phyloP scores from a whole-genome alignment of 2,797 vertebrate genomes.

The Anabas testudineus region DNA sequence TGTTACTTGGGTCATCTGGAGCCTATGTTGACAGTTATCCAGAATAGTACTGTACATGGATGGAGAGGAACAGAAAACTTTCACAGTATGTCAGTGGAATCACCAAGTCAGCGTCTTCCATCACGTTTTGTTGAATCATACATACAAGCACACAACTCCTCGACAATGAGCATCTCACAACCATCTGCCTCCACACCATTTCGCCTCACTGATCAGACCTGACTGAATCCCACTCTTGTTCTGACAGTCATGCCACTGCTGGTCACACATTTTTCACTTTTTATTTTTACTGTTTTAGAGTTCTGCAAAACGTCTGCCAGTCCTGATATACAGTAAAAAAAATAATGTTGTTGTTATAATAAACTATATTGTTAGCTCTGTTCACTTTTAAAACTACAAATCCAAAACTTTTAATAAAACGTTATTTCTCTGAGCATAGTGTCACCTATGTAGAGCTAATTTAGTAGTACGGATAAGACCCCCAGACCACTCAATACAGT shows the following conservation, averaged over 20 bases:
- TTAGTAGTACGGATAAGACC: too few species aligned
- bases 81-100: slow-evolving; percentile 42
- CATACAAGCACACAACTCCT: slow-evolving; percentile 30
- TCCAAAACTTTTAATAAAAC: too few species aligned
- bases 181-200: slow-evolving; percentile 38
- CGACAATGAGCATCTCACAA: slow-evolving; percentile 27
- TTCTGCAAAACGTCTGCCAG: not conserved
- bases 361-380: too few species aligned
- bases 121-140: slow-evolving; percentile 50
- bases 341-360: too few species aligned
- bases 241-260: slow-evolving; percentile 23
- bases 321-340: not conserved
- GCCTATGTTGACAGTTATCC: slow-evolving; percentile 46
- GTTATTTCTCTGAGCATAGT: too few species aligned
- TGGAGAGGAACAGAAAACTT: slow-evolving; percentile 49
- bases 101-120: slow-evolving; percentile 33
- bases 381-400: not conserved
- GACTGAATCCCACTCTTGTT: slow-evolving; percentile 33
- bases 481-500: too few species aligned
- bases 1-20: slow-evolving; percentile 32
- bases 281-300: not conserved
- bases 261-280: slow-evolving; percentile 17
- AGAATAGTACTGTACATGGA: slow-evolving; percentile 38
- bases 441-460: too few species aligned
- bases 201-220: slow-evolving; percentile 28